These are phyloP conservation scores for Lottia scabra DNA, from an alignment of 2,888 invertebrate genomes.

Conservation along the genomic window DNA sequence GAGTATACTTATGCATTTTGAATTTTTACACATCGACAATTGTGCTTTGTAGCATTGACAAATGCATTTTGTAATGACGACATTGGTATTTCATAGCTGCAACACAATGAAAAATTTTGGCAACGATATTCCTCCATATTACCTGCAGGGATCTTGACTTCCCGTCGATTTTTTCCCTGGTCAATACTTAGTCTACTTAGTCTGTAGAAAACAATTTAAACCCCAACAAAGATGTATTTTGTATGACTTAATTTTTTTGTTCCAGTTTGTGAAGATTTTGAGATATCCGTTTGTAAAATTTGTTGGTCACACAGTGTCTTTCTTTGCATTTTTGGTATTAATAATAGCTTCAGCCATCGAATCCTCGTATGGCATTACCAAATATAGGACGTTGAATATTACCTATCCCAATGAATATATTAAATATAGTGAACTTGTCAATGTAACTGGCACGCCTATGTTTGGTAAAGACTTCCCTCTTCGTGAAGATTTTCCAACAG, in stretches of 20 bases:
- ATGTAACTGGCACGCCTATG: constrained; percentile 14
- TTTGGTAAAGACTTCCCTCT: constrained; percentile 52
- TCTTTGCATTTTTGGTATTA: constrained; percentile 58
- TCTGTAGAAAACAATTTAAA: no score
- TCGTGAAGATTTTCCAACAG: constrained; percentile 42
- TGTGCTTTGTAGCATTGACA: no score
- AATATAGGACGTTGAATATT: constrained; percentile 25
- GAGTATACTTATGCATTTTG: no score
- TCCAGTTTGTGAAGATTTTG: constrained; percentile 53
- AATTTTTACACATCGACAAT: no score
- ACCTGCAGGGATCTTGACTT: no score
- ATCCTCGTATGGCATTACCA: constrained; percentile 40
- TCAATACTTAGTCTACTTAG: no score
- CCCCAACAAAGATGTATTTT: no score
- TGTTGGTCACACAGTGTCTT: constrained; percentile 61
- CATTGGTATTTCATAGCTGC: no score
- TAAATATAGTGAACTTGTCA: constrained; percentile 18
- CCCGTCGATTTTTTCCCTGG: no score
- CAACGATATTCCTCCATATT: no score
- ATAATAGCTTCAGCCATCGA: constrained; percentile 56
- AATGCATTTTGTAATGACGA: no score
- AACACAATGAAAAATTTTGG: no score
- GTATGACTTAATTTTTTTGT: neutral
- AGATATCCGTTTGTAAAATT: constrained; percentile 66
- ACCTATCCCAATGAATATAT: constrained; percentile 32